phyloP scores from a whole-genome alignment of 2,797 vertebrate genomes.

The Argyrosomus regius region DNA sequence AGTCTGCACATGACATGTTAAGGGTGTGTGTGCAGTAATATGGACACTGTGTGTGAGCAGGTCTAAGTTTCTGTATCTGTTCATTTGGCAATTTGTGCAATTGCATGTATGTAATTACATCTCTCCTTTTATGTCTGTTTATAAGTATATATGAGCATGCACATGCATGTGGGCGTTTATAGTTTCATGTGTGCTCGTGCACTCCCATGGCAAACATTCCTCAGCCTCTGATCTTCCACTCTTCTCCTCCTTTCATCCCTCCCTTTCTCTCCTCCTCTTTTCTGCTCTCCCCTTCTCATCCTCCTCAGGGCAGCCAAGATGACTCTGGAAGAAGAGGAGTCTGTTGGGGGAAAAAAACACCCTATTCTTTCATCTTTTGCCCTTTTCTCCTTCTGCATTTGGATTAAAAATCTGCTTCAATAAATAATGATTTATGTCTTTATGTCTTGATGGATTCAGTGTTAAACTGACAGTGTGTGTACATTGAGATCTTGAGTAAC shows the following conservation, averaged over 20 bases:
- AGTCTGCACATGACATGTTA: conserved; percentile 11
- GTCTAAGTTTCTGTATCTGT: conserved; percentile 5
- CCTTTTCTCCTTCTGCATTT: conserved; percentile 47
- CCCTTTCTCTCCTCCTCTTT: conserved; percentile 28
- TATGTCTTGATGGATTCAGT: not conserved
- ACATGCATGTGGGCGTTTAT: conserved; percentile 35
- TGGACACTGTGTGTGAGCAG: not conserved
- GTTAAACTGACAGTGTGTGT: not conserved
- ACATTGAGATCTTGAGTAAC: not conserved
- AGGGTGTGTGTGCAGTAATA: not conserved
- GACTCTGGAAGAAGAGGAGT: conserved; percentile 55
- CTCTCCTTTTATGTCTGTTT: conserved; percentile 2
- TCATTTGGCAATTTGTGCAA: conserved; percentile 7
- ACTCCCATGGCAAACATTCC: conserved; percentile 62
- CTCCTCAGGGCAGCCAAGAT: conserved; percentile 58
- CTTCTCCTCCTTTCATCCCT: conserved; percentile 49
- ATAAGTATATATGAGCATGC: conserved; percentile 18
- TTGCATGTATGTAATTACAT: conserved; percentile 7
- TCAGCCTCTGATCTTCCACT: conserved; percentile 60
- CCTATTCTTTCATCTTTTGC: conserved; percentile 61
- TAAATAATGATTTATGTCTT: conserved; percentile 50
- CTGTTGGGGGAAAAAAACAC: not conserved
- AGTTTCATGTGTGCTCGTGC: conserved; percentile 28
- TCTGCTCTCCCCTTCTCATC: conserved; percentile 9
- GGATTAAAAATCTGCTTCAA: conserved; percentile 23